Percentiles rank a stretch among this genome's conserved stretches.
Conservation (phyloP, 1,140 invertebrate species). For the Dendrolimus kikuchii region DNA sequence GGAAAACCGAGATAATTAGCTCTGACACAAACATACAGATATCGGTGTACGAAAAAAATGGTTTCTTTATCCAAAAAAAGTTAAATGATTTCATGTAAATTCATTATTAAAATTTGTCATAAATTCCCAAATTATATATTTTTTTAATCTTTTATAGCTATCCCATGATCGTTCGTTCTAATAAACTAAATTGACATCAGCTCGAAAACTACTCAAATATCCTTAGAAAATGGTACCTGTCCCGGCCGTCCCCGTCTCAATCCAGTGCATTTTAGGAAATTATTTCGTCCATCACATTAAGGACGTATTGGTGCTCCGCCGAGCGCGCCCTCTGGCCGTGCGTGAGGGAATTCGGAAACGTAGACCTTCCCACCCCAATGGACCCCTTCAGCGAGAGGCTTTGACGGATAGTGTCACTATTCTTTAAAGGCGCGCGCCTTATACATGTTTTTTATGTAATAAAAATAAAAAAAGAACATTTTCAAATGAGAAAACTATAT, state of each 20-base stretch:
- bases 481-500: too few species aligned
- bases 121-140: too few species aligned
- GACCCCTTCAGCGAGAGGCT: conserved; percentile 7
- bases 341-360: conserved; percentile 34
- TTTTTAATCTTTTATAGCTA: background rate
- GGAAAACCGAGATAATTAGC: too few species aligned
- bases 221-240: conserved; percentile 21
- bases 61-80: too few species aligned
- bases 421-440: conserved; percentile 5
- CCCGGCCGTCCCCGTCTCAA: conserved; percentile 22
- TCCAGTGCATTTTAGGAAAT: conserved; percentile 53
- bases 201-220: conserved; percentile 42
- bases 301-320: conserved; percentile 35
- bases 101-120: too few species aligned
- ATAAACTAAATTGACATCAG: conserved; percentile 44
- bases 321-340: conserved; percentile 44
- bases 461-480: too few species aligned
- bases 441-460: background rate
- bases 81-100: too few species aligned
- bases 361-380: conserved; percentile 8
- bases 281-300: conserved; percentile 49
- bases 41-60: too few species aligned
- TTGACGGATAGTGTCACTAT: conserved; percentile 31
- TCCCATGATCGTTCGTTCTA: conserved; percentile 13
- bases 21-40: too few species aligned